A percentile compares a stretch with the other conserved stretches of the same genome.
These are phyloP conservation scores for Apis dorsata DNA, from an alignment of 1,140 invertebrate genomes.

Conservation along the genomic window DNA sequence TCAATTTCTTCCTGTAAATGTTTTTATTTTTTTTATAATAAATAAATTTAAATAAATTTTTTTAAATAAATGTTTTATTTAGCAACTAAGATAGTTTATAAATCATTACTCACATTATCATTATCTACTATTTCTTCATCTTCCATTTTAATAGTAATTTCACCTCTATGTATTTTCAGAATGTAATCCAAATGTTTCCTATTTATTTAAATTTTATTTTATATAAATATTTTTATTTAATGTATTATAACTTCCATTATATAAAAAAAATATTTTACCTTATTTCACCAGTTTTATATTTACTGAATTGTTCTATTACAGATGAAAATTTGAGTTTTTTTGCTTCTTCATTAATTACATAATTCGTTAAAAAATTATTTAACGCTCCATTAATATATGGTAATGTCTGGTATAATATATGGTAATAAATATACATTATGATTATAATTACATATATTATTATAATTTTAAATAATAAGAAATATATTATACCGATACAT, in stretches of 20 bases:
- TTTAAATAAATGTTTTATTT: no score
- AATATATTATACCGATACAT: slow-evolving; percentile 59
- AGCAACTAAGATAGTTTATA: not conserved
- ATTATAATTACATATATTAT: not conserved
- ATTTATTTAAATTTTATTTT: not conserved
- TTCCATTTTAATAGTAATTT: slow-evolving; percentile 58
- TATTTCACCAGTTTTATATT: slow-evolving; percentile 69
- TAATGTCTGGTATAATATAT: slow-evolving; percentile 81
- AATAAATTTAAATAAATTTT: no score
- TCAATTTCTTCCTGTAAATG: slow-evolving; percentile 69
- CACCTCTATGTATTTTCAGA: slow-evolving; percentile 65
- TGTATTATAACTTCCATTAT: not conserved
- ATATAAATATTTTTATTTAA: not conserved
- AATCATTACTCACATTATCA: slow-evolving; percentile 63
- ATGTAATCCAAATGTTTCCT: slow-evolving; percentile 71
- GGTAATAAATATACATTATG: slow-evolving; percentile 28
- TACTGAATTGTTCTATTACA: slow-evolving; percentile 78
- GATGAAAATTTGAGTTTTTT: slow-evolving; percentile 76
- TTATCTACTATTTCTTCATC: slow-evolving; percentile 68
- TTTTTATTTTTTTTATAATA: not conserved
- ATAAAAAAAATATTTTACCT: slow-evolving; percentile 57
- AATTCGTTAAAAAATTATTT: slow-evolving; percentile 82
- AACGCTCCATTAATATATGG: slow-evolving; percentile 83
- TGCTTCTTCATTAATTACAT: slow-evolving; percentile 81
- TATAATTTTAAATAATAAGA: not conserved